phyloP scores from a whole-genome alignment of 1,140 invertebrate species.

The Drosophila littoralis region DNA sequence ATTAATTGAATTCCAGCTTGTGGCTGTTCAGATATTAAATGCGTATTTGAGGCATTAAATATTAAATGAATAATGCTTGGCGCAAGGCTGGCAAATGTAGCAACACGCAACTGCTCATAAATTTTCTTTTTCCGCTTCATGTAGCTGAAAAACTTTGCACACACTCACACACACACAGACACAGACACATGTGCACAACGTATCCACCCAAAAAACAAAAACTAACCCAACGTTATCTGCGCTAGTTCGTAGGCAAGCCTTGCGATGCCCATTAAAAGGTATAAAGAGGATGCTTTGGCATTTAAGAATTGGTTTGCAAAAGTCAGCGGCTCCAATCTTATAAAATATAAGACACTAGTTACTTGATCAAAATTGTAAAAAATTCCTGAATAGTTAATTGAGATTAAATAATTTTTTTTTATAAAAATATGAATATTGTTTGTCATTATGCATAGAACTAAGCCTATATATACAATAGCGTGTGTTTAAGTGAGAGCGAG shows the following conservation, averaged over 20 bases:
- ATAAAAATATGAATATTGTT: no score
- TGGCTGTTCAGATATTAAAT: slow-evolving; percentile 2
- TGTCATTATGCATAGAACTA: no score
- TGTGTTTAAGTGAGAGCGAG: no score
- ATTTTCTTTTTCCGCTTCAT: slow-evolving; percentile 53
- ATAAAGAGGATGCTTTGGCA: no score
- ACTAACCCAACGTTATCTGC: neutral
- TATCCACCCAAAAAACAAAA: neutral
- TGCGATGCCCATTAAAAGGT: neutral
- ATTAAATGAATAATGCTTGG: slow-evolving; percentile 24
- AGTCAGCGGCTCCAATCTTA: neutral
- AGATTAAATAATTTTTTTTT: no score
- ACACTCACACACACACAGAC: slow-evolving; percentile 11
- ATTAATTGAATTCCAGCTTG: neutral
- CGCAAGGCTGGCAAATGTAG: slow-evolving; percentile 12
- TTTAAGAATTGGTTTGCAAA: neutral
- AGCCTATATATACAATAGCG: no score
- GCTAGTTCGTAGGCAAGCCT: neutral
- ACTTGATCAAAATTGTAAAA: no score
- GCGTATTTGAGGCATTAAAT: neutral
- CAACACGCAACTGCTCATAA: slow-evolving; percentile 60
- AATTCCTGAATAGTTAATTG: no score
- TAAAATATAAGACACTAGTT: no score
- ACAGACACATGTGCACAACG: slow-evolving; percentile 5
- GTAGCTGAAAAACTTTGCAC: slow-evolving; percentile 20